Percentiles rank a stretch among this genome's conserved stretches.
phyloP scores from a whole-genome alignment of 2,797 vertebrate genomes.

The Phalanger gymnotis region DNA sequence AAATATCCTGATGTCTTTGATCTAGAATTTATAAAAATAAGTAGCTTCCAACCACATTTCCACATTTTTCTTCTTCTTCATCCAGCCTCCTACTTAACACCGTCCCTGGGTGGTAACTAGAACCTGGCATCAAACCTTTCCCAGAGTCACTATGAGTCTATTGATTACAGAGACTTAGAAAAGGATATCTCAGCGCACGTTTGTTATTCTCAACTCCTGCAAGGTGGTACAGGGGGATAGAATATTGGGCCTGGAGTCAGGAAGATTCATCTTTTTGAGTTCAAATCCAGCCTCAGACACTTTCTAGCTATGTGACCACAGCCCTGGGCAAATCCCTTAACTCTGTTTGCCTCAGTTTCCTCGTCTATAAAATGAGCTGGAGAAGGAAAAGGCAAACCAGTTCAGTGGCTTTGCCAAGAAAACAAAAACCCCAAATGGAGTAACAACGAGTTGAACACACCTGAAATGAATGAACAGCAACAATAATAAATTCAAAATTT shows the following conservation, averaged over 20 bases:
- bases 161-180: neutral
- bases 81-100: slow-evolving; percentile 17
- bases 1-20: slow-evolving; percentile 2
- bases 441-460: too few relatives aligned
- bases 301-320: neutral
- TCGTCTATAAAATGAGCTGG: neutral
- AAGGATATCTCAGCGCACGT: neutral
- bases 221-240: too few relatives aligned
- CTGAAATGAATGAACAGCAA: too few relatives aligned
- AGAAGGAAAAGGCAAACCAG: too few relatives aligned
- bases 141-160: neutral
- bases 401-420: too few relatives aligned
- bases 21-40: slow-evolving; percentile 33
- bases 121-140: slow-evolving; percentile 10
- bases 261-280: neutral
- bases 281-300: neutral
- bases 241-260: neutral
- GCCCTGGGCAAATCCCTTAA: too few relatives aligned
- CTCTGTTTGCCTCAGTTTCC: neutral
- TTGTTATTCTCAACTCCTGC: slow-evolving; percentile 25
- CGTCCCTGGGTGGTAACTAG: neutral
- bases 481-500: too few relatives aligned
- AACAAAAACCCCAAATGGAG: too few relatives aligned
- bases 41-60: neutral
- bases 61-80: neutral